Evolutionary conservation across 2,888 invertebrate genomes (phyloP), one percentile per base, ranked within the genome.

Genomic region (Scaptomyza reducta): DNA sequence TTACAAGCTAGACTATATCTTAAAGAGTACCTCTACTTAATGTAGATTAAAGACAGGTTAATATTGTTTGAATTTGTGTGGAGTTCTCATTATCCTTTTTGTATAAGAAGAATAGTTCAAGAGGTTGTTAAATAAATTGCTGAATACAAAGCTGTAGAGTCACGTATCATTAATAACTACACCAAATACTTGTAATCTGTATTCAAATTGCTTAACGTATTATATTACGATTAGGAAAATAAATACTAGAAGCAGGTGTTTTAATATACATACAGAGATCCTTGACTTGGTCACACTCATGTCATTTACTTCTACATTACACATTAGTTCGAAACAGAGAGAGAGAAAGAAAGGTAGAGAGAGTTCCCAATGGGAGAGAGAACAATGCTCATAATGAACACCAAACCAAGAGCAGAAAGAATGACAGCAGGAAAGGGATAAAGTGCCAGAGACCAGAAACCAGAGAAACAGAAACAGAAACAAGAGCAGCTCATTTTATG

Each of bases 361-460:
- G 7, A 11, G 1, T 42, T 33, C 41, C 51, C 55, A 25, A 6
- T 2, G 33, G 31, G 29, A 38, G 3, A 4, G 13, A 6, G 11
- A 50, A 59, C 49, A 50, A 54, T 54, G 45, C 16, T 40, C 38
- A 50, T 74, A 47, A 66, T 47, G 50, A 45, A 41, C 10, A 16
- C 10, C 56, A 57, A 57, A 42, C n/a, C 13, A 55, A 40, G 31
- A 42, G 56, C 55, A 38, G 9, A n/a, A 11, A 16, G 40, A 40
- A 40, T 16, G 16, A 54, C 10, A 44, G 22, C 4, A 14, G 13
- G 1, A 7, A 31, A 38, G 42, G 13, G n/a, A 27, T 6, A 4
- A 2, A 2, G 9, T 6, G 10, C 35, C 9, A 11, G 13, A 25
- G 33, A 22, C 22, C 1, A 22, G 22, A 22, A n/a, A 13, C 11